Evolutionary conservation across 2,888 invertebrate species (phyloP), one percentile per base, ranked within the genome.

Genomic region (Lasioglossum pauxillum): DNA sequence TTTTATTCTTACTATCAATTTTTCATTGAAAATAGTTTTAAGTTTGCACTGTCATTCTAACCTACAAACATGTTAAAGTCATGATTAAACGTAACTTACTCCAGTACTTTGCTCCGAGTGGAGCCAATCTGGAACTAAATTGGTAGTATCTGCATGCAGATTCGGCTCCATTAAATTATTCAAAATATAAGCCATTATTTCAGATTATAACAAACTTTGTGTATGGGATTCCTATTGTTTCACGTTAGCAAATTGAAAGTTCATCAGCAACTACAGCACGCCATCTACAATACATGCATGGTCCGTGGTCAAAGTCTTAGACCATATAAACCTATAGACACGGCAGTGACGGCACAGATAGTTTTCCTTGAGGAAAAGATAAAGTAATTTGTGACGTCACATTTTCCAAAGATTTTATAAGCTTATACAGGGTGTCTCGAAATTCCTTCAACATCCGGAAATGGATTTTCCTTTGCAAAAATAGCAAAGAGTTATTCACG

Each of bases 21-120:
- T 69, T 80, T 75, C 73, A 53, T 53, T 77, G 23, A 83, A 69
- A 82, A 77, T 67, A 75, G 31, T 81, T 79, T 75, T 80, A 86
- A 84, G 82, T 94, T 92, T 95, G 95, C 95, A 93, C 31, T 90
- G 94, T 95, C 95, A 95, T 95, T 92, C 93, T 95, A 95, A 95
- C 95, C 94, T 93, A 75, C 82, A 80, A 80, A 46, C 72, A 44
- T 23, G 5, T 64, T 71, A 80, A 84, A 85, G 35, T 77, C 75
- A 75, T 74, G 46, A 78, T 71, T 71, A 31, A 78, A 69, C 49
- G 75, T 81, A 83, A 96, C 96, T 96, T 96, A 97, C 97, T 75
- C 98, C 98, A 38, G 98, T 98, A 94, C 98, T 98, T 92, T 97
- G 97, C 71, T 98, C 97, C 3, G 97, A 97, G 92, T 96, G 96